Base-by-base conservation (phyloP, 2,797 vertebrate genomes). In the Amazona finschi region DNA sequence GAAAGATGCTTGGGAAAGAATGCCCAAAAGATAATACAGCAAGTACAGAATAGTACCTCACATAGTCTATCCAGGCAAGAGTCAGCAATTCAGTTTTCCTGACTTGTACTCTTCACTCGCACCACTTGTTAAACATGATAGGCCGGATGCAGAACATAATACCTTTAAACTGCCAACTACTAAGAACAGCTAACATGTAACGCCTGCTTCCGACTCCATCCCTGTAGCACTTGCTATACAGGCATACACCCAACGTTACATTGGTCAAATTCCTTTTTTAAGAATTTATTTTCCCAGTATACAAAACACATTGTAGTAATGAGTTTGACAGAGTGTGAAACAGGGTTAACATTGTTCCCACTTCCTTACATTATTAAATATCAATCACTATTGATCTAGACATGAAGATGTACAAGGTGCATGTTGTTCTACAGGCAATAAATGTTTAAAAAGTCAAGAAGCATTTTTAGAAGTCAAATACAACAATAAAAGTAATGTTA, bases 101-200 rank as follows among this genome's bases (percentile, higher is more conserved):
- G 5, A 33, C 22, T 7, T 19, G 15, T 41, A 43, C 6, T 11
- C 50, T 24, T n/a, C 6, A 60, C 20, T 25, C 5, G 20, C 31
- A 62, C 6, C 36, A 71, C 38, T 46, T 71, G 46, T 24, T 58
- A 46, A 90, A 81, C 14, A 5, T 1, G 6, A 83, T 31, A 86
- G 31, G 20, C 30, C 61, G 46, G 49, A 88, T 15, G 12, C 43
- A 62, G 43, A 92, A 72, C 1, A 4, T 6, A 46, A 53, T 67
- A 78, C 7, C 20, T 64, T 64, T n/a, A 15, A 79, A n/a, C 14
- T 61, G 28, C 16, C 72, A 57, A 9, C 30, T 46, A 52, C 46
- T 43, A 50, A 38, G 24, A 65, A 61, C 11, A 58, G 1, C 0
- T 3, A 78, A 60, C 8, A 77, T 0, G 0, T 21, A 49, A 72